Evolutionary conservation across 2,797 vertebrate species (phyloP), one percentile per base, ranked within the genome.

Genomic region (Malurus splendens): DNA sequence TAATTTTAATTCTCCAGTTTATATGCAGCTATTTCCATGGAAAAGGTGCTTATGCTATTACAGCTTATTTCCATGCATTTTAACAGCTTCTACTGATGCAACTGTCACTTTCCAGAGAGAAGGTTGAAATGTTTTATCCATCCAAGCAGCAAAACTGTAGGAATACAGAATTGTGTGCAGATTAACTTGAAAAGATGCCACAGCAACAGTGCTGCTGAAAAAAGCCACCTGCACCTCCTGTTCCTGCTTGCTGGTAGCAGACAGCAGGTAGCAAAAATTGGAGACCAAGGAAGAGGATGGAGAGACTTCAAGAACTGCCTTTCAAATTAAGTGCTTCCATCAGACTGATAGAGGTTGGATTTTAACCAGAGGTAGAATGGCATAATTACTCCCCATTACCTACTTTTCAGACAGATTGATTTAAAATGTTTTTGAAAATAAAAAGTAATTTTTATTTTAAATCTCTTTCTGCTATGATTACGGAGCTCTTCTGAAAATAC

Each of bases 91-190:
- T 70, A 15, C 52, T 48, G 70, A 27, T 85, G 44, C 55, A 78
- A 32, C n/a, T 51, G 48, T 65, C 76, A 62, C 32, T 87, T 90
- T 78, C 48, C 42, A 74, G 38, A 81, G 38, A 78, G 41, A n/a
- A 57, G 32, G 82, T 4, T 93, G 65, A 89, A 83, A 83, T 72
- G 32, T 82, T 92, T 94, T 73, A 92, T 54, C 83, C 60, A 75
- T 42, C 27, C 59, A 75, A 90, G 71, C 44, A 75, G 67, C 28
- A 89, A 62, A 85, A 66, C 24, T 68, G 33, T 7, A 73, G 70
- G 52, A 82, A 92, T 36, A 83, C 4, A 47, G 71, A 92, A 71
- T 25, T 85, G 47, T 51, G 51, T 72, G 51, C 10, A 86, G 57
- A 92, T 72, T 38, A 87, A 48, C 68, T 78, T 81, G 84, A 85